Percentiles rank a stretch among this genome's conserved stretches.
Evolutionary conservation across 2,888 invertebrate species (phyloP).

Genomic region (Loripinus fragilis): DNA sequence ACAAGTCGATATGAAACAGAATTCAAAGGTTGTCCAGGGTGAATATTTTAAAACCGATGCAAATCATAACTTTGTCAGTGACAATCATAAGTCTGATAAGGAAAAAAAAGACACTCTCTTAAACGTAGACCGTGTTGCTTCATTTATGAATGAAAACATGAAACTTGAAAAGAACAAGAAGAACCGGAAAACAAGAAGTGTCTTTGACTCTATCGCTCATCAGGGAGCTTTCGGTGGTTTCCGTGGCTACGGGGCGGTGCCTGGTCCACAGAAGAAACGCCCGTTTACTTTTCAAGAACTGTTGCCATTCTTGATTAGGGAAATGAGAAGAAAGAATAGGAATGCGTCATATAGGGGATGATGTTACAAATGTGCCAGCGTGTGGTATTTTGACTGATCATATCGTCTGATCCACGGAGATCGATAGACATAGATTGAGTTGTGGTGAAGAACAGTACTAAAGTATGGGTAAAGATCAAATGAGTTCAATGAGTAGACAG

Average conservation of each 20-base stretch:
- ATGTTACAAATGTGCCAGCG: too few relatives aligned
- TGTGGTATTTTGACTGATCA: too few relatives aligned
- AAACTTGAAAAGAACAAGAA: not conserved
- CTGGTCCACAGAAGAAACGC: conserved; percentile 17
- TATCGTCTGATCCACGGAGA: too few relatives aligned
- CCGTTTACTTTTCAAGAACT: conserved; percentile 43
- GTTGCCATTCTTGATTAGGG: conserved; percentile 33
- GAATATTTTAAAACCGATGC: too few relatives aligned
- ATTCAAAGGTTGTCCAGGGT: too few relatives aligned
- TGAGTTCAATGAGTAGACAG: too few relatives aligned
- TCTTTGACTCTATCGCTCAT: conserved; percentile 41
- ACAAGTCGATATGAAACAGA: too few relatives aligned
- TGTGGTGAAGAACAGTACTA: too few relatives aligned
- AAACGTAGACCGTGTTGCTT: not conserved
- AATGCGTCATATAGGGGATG: not conserved
- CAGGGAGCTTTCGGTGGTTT: conserved; percentile 7
- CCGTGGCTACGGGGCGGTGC: conserved; percentile 16
- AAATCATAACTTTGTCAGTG: not conserved
- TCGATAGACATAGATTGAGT: too few relatives aligned
- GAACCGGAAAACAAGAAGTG: conserved; percentile 22
- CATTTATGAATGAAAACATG: not conserved
- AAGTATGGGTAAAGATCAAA: too few relatives aligned
- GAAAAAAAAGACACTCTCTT: not conserved
- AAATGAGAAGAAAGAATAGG: conserved; percentile 31
- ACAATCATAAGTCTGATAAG: not conserved